Base-by-base conservation (phyloP, 1,140 invertebrate genomes). In the Nasonia giraulti region DNA sequence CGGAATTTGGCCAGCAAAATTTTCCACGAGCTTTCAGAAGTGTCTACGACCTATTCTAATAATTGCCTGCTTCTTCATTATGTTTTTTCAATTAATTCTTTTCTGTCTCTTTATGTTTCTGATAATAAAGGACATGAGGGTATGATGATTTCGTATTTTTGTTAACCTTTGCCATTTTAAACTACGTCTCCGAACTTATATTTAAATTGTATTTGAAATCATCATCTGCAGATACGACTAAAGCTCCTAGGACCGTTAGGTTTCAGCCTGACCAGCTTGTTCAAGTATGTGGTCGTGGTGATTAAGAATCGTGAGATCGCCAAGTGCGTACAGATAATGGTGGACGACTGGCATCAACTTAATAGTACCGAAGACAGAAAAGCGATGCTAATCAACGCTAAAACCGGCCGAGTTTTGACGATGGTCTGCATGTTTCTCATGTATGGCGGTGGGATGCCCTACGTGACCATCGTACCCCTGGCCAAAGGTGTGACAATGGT, bases 391-490 rank as follows among this genome's bases (percentile, higher is more conserved):
- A 85, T 81, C 5, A 80, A 85, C 1, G 87, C 78, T 8, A 55
- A 73, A 11, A 37, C 85, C 1, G 87, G 86, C 23, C 81, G 89
- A 10, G 85, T 50, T 1, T 27, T 89, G 0, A 87, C 86, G 20
- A 74, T n/a, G 0, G 0, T 87, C 0, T 85, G 86, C 31, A 86
- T 69, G 0, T 2, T 84, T 31, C 89, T 89, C 2, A 73, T 88
- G 10, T 89, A 88, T 31, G 83, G 17, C 0, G 88, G 87, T 17
- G 89, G 88, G 2, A 37, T 89, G 40, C 86, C 86, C 0, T 88
- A 85, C 66, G 75, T 84, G 23, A 88, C 85, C 0, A 55, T 89
- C 10, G 20, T 88, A 83, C 86, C 86, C 1, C 62, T 88, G 2
- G 78, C 84, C 0, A 69, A 23, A 7, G 86, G 47, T 0, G 37